phyloP scores from a whole-genome alignment of 2,797 vertebrate genomes.

The Arvicola amphibius region DNA sequence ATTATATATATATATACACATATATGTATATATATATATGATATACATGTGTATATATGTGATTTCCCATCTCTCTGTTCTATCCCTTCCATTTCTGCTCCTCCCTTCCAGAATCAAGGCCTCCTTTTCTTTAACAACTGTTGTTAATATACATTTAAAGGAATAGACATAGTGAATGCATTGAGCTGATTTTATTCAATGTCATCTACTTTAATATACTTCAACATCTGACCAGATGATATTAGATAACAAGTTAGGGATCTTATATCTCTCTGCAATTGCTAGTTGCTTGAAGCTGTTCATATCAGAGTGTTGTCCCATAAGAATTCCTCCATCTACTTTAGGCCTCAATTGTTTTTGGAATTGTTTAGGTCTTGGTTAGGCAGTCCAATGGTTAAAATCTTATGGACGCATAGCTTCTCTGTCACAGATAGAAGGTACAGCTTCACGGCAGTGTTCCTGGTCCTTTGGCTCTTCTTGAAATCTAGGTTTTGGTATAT shows the following conservation, averaged over 20 bases:
- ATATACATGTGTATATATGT: too few species aligned
- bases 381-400: background rate
- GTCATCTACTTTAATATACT: background rate
- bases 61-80: background rate
- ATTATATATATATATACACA: background rate
- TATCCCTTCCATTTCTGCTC: background rate
- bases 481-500: too few species aligned
- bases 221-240: background rate
- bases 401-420: background rate
- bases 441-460: background rate
- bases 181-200: background rate
- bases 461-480: background rate
- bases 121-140: background rate
- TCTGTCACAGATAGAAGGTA: background rate
- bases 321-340: background rate
- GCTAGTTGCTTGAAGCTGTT: background rate
- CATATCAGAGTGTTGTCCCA: background rate
- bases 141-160: background rate
- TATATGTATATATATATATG: background rate
- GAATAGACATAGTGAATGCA: background rate
- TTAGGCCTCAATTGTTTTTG: background rate
- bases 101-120: background rate
- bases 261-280: background rate
- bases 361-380: too few species aligned
- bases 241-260: background rate